Evolutionary conservation across 2,113 vertebrate species (phyloP).

Genomic region (Chlorodrepanis virens): DNA sequence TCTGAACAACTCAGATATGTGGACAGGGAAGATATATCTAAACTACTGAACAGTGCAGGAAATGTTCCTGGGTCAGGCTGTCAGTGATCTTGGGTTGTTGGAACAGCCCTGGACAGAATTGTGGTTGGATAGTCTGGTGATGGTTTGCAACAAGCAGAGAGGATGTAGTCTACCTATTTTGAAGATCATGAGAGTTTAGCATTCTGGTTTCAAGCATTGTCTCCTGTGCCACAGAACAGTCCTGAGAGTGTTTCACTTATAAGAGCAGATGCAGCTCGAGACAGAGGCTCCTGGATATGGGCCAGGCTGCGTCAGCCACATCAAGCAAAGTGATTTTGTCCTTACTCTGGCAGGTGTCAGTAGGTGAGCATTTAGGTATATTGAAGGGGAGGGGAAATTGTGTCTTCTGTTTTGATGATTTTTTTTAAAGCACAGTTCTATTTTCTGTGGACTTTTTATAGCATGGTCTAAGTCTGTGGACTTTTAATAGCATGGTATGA

Average conservation of each 20-base stretch:
- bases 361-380: not conserved
- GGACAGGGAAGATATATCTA: not conserved
- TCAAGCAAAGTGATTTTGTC: not conserved
- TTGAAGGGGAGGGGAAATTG: not conserved
- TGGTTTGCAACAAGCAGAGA: not conserved
- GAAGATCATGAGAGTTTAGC: not conserved
- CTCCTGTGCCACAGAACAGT: not conserved
- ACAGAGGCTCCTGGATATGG: not conserved
- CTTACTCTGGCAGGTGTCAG: not conserved
- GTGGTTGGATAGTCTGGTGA: not conserved
- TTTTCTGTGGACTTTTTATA: not conserved
- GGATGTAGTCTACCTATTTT: not conserved
- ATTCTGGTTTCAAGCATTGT: not conserved
- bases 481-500: not conserved
- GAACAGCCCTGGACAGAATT: fast-evolving
- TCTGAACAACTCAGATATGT: not conserved
- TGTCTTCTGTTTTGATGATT: not conserved
- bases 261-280: not conserved
- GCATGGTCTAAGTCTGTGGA: not conserved
- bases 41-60: not conserved
- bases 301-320: not conserved
- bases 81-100: not conserved
- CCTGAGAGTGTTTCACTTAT: not conserved
- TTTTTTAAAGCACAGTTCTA: not conserved
- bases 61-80: not conserved